Evolutionary conservation across 2,888 invertebrate species (phyloP).

Genomic region (Hemicrepidius hirtus): DNA sequence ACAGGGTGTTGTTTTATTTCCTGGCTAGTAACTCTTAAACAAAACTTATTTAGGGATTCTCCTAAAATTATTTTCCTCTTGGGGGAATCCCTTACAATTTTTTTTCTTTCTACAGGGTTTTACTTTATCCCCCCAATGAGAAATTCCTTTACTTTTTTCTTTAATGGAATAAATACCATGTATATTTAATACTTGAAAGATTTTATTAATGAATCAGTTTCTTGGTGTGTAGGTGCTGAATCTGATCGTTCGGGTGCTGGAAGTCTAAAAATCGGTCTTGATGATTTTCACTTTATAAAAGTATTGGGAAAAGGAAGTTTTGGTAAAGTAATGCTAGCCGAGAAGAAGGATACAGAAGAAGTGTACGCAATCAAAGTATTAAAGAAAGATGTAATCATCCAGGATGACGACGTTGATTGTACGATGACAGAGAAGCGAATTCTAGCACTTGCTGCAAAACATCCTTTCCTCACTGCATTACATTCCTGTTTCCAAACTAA

Average conservation of each 20-base stretch:
- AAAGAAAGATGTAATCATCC: constrained; percentile 98
- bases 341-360: constrained; percentile 94
- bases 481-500: constrained; percentile 98
- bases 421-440: constrained; percentile 99
- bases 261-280: constrained; percentile 79
- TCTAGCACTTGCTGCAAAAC: constrained; percentile 95
- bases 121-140: too few species aligned
- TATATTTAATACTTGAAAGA: too few species aligned
- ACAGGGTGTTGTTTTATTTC: too few species aligned
- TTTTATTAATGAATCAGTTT: too few species aligned
- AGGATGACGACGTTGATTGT: constrained; percentile 99
- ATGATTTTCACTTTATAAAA: constrained; percentile 98
- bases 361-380: constrained; percentile 92
- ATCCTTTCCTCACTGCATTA: constrained; percentile 97
- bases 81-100: too few species aligned
- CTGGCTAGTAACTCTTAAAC: too few species aligned
- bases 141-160: too few species aligned
- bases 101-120: too few species aligned
- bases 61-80: too few species aligned
- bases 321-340: constrained; percentile 99
- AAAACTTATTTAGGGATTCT: too few species aligned
- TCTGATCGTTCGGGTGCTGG: constrained; percentile 54
- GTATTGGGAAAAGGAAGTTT: constrained; percentile 99
- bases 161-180: too few species aligned
- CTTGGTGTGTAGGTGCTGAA: constrained; percentile 44